Evolutionary conservation across 2,797 vertebrate species (phyloP).

Genomic region (Furcifer pardalis): DNA sequence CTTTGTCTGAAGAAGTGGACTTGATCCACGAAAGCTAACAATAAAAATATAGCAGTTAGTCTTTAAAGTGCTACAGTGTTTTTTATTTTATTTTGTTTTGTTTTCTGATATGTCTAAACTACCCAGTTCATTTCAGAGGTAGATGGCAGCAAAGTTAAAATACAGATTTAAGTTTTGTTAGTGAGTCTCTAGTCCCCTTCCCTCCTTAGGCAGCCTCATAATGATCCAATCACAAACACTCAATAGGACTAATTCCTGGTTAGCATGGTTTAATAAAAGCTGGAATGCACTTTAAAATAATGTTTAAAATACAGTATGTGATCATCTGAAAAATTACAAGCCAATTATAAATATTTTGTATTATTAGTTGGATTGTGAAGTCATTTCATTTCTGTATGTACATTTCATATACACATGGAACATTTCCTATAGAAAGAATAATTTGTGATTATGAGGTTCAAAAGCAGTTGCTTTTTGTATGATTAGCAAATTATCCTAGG

Average conservation of each 20-base stretch:
- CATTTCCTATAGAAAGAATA: background rate
- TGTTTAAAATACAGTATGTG: background rate
- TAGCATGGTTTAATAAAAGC: background rate
- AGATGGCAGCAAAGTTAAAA: no score
- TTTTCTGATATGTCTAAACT: no score
- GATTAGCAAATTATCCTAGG: background rate
- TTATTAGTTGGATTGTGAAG: background rate
- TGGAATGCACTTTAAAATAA: background rate
- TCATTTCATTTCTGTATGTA: background rate
- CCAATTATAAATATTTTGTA: background rate
- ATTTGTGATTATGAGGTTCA: background rate
- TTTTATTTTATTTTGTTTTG: no score
- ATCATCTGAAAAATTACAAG: background rate
- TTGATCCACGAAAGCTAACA: no score
- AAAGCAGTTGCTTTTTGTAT: background rate
- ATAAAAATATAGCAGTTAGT: no score
- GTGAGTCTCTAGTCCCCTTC: no score
- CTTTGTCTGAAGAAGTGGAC: no score
- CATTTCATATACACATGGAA: background rate
- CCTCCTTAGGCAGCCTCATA: no score
- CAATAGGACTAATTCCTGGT: background rate
- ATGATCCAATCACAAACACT: no score
- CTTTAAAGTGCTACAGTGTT: no score
- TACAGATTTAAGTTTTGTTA: no score
- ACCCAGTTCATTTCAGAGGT: no score